phyloP scores from a whole-genome alignment of 2,797 vertebrate species.

The Rallus crepitans region DNA sequence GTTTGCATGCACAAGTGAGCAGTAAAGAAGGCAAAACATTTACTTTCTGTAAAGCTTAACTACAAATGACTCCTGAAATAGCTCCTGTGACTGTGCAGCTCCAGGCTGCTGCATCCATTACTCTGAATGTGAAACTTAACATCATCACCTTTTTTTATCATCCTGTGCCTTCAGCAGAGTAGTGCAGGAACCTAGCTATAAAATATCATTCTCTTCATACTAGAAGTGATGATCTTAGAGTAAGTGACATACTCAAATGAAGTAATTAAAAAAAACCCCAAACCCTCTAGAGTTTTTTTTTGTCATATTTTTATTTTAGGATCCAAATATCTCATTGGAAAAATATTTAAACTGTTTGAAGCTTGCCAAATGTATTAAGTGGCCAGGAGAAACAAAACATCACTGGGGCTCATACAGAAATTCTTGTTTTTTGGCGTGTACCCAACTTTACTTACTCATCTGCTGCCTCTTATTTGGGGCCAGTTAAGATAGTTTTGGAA shows the following conservation, averaged over 20 bases:
- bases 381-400: constrained; percentile 45
- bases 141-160: not conserved
- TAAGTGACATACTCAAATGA: constrained; percentile 16
- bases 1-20: not conserved
- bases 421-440: not conserved
- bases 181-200: not conserved
- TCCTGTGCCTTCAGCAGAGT: not conserved
- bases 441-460: constrained; percentile 31
- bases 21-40: not conserved
- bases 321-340: constrained; percentile 52
- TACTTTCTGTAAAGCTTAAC: not conserved
- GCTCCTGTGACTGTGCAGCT: not conserved
- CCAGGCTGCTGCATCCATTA: not conserved
- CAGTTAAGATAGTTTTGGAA: constrained; percentile 25
- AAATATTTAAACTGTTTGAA: constrained; percentile 41
- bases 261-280: constrained; percentile 3
- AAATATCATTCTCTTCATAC: not conserved
- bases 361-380: constrained; percentile 59
- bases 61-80: constrained; percentile 24
- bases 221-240: constrained; percentile 6
- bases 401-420: constrained; percentile 3
- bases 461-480: not conserved
- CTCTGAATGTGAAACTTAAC: not conserved
- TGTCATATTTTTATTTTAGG: constrained; percentile 16
- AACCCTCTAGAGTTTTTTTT: not conserved